Conservation (phyloP, 2,888 invertebrate genomes). For the Dryococelus australis region DNA sequence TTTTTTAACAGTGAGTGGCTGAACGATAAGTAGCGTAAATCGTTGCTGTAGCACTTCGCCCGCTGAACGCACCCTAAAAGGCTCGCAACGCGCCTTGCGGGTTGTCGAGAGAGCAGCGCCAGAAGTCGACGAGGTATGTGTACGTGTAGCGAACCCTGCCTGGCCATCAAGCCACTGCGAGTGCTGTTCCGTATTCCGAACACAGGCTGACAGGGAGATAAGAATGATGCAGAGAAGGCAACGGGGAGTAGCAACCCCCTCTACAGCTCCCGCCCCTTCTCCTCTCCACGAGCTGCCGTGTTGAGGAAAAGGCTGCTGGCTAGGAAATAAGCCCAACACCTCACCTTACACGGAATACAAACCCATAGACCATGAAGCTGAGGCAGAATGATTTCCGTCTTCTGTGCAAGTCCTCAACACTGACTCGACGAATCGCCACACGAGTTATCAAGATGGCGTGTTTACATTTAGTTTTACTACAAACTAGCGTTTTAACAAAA, state of each 20-base stretch:
- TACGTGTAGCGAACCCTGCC: neutral
- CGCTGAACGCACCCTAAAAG: no score
- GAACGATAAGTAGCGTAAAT: no score
- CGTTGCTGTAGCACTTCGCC: no score
- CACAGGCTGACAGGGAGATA: neutral
- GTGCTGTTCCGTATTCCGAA: neutral
- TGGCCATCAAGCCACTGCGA: neutral
- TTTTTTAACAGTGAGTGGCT: no score
- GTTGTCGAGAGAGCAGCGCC: neutral
- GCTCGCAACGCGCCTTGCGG: neutral
- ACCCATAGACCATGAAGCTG: no score
- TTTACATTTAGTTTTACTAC: no score
- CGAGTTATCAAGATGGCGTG: no score
- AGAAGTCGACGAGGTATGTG: neutral
- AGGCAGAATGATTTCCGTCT: no score
- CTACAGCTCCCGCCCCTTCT: neutral
- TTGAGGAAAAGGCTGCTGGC: neutral
- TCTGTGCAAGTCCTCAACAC: no score
- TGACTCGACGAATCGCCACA: no score
- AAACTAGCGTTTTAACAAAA: no score
- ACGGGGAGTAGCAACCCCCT: neutral
- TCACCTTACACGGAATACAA: neutral
- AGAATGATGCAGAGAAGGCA: constrained; percentile 5
- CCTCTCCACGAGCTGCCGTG: neutral
- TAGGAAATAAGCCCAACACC: neutral